Conservation (phyloP, 1,140 invertebrate genomes). For the Nasonia giraulti region DNA sequence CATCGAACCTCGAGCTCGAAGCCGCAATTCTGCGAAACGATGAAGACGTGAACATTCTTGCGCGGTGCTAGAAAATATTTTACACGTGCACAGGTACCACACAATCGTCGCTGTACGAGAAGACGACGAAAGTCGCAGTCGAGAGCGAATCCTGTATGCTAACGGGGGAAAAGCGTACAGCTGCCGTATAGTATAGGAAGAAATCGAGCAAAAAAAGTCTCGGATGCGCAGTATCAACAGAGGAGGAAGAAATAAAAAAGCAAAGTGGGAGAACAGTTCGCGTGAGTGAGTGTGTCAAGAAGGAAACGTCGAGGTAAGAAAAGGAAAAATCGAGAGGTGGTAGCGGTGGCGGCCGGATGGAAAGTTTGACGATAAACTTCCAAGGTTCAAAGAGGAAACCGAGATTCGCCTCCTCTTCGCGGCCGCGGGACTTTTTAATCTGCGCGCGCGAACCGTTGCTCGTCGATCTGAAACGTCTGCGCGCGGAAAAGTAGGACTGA, state of each 20-base stretch:
- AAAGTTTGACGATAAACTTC: conserved; percentile 43
- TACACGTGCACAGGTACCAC: background rate
- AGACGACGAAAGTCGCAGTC: background rate
- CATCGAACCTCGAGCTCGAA: conserved; percentile 10
- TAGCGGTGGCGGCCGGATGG: background rate
- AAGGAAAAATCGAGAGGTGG: conserved; percentile 30
- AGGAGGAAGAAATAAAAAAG: background rate
- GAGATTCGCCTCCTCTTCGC: background rate
- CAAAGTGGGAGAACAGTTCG: background rate
- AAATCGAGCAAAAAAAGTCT: background rate
- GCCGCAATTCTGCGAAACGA: background rate
- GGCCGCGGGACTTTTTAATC: conserved; percentile 28
- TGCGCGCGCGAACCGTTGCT: background rate
- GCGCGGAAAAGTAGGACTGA: background rate
- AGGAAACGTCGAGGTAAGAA: conserved; percentile 12
- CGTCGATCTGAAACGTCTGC: background rate
- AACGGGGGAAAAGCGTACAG: background rate
- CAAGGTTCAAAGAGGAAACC: conserved; percentile 33
- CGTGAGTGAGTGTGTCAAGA: background rate
- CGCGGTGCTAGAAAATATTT: conserved; percentile 8
- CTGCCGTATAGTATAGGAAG: background rate
- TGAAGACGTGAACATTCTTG: conserved; percentile 9
- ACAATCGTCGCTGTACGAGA: too few relatives aligned
- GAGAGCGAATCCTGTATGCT: conserved; percentile 24
- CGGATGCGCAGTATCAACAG: background rate